Evolutionary conservation across 2,797 vertebrate genomes (phyloP), one percentile per base, ranked within the genome.

Genomic region (Uromys caudimaculatus): DNA sequence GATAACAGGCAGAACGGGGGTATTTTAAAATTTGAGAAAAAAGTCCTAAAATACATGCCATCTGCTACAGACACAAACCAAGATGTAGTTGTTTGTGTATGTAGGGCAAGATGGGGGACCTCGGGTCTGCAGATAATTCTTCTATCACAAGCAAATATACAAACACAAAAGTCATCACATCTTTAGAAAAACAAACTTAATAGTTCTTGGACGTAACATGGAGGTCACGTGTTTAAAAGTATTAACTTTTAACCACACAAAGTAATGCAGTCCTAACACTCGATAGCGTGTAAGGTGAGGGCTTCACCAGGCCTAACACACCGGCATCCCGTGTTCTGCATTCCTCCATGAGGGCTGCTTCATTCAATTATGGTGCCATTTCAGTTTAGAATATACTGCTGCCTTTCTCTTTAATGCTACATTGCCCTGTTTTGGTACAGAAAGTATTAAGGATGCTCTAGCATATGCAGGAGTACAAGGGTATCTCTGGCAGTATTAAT

Each of bases 311-410:
- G 50, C 91, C 95, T 84, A 96, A 79, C 92, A 90, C 91, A 78
- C 90, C 76, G 29, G 90, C 95, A 95, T 88, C 95, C 85, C 47
- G 29, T 73, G 58, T 91, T 96, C 90, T 94, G 94, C 93, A 96
- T 83, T 85, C 88, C 94, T 96, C 95, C 75, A 32, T 3, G n/a
- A 97, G 89, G 95, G 91, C 96, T 85, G 91, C 96, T 95, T 97
- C 95, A 97, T 83, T 96, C 97, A 97, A 96, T 97, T 97, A 97
- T 64, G 95, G 94, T 96, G 96, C 95, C 95, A 97, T 96, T 97
- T 97, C 97, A 94, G 96, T 96, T 92, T 95, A 86, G 84, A 97
- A 97, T 95, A 91, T 62, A 94, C 58, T 96, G 89, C 69, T 96
- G 94, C 89, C 81, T 95, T 89, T 96, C 94, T 71, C 76, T 96